These are phyloP conservation scores for Scaptomyza parva DNA, from an alignment of 2,888 invertebrate genomes.

Conservation along the genomic window DNA sequence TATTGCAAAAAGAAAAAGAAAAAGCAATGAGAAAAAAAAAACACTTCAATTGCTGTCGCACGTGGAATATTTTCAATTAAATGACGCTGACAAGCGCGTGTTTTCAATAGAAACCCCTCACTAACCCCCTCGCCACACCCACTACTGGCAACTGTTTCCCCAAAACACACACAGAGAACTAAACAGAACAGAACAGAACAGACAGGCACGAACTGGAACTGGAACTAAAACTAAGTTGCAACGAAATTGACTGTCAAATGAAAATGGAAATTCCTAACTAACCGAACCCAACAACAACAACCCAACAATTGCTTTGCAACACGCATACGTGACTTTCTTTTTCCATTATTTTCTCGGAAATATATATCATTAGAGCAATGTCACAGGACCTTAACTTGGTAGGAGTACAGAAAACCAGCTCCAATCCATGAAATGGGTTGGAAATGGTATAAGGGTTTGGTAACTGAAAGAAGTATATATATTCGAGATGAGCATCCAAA, in stretches of 20 bases:
- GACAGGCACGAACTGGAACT: slow-evolving; percentile 55
- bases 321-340: slow-evolving; percentile 26
- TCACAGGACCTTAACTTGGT: neutral
- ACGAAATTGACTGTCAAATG: slow-evolving; percentile 38
- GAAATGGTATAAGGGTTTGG: too few species aligned
- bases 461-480: too few species aligned
- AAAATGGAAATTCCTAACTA: slow-evolving; percentile 38
- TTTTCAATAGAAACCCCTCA: slow-evolving; percentile 63
- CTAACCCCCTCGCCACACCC: too few species aligned
- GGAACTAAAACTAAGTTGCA: slow-evolving; percentile 22
- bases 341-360: neutral
- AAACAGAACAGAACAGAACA: too few species aligned
- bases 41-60: slow-evolving; percentile 50
- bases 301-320: slow-evolving; percentile 43
- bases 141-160: neutral
- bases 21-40: slow-evolving; percentile 1
- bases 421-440: too few species aligned
- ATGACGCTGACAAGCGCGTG: slow-evolving; percentile 60
- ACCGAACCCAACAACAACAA: slow-evolving; percentile 23
- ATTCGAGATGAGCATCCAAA: too few species aligned
- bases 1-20: slow-evolving; percentile 37
- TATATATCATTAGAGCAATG: slow-evolving; percentile 11
- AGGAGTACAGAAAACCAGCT: too few species aligned
- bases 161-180: too few species aligned
- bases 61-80: slow-evolving; percentile 63